Conservation (phyloP, 2,797 vertebrate species). For the Mionectes olivaceus region DNA sequence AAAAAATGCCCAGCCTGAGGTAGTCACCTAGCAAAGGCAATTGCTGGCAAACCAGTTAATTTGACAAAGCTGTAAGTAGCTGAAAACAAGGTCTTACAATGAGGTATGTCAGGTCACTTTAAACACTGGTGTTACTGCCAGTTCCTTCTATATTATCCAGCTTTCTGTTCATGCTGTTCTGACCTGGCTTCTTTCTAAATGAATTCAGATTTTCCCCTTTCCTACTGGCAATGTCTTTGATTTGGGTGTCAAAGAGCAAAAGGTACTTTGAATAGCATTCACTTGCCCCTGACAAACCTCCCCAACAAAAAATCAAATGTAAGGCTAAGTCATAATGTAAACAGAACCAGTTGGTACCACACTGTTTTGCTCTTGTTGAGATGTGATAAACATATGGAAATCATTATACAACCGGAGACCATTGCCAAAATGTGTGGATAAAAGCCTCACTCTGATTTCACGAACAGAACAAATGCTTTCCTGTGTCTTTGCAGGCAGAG, state of each 20-base stretch:
- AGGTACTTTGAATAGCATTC: neutral
- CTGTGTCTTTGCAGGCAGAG: rapidly evolving
- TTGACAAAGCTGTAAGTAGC: neutral
- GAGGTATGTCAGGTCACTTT: neutral
- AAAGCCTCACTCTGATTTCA: neutral
- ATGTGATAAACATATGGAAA: conserved; percentile 40
- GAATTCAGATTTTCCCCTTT: neutral
- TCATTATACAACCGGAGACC: neutral
- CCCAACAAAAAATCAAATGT: neutral
- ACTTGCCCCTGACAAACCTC: neutral
- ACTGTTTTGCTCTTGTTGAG: conserved; percentile 20
- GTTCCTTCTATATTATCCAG: neutral
- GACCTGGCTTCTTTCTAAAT: neutral
- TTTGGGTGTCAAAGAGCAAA: neutral
- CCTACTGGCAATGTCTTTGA: neutral
- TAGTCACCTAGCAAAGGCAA: neutral
- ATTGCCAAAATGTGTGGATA: conserved; percentile 6
- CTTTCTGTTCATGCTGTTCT: neutral
- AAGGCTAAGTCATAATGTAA: conserved; percentile 2
- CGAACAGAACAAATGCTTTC: neutral
- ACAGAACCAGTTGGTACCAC: neutral
- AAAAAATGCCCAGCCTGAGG: neutral
- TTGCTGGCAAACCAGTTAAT: neutral
- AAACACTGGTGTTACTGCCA: neutral
- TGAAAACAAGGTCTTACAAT: neutral